Base-by-base conservation (phyloP, 1,140 invertebrate species). In the Ips typographus region DNA sequence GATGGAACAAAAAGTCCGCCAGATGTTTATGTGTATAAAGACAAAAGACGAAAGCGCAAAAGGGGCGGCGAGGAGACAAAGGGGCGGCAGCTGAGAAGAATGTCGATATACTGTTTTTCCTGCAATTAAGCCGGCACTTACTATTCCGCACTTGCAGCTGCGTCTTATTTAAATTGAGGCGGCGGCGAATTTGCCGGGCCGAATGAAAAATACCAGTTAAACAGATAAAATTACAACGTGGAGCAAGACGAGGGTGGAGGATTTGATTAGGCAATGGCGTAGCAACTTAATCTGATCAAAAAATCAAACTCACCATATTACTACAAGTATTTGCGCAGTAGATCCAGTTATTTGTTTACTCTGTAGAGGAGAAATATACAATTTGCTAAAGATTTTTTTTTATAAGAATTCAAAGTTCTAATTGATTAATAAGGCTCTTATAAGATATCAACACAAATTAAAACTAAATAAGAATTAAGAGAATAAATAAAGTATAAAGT, bases 101-200 rank as follows among this genome's bases (percentile, higher is more conserved):
- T 47, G 40, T 56, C 63, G 41, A 57, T 58, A 66, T 66, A 66
- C 6, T 8, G 44, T 68, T 68, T 68, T 68, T 67, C 56, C 57
- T 43, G 57, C 65, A 68, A 68, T 68, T 68, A 68, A 61, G 47
- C 22, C 22, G 65, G 58, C 58, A 61, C 57, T 68, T 68, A 60
- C 57, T 68, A 68, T 68, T 68, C 65, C 22, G 57, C 58, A 68
- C 47, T 52, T 59, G 57, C 65, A 68, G 65, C 65, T 68, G 65
- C 47, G 65, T 68, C 65, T 68, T 68, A 59, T 68, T 68, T 68
- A 68, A 68, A 68, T 68, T 68, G 57, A 60, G 41, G 65, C 56
- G 40, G 7, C 56, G 55, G 43, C 61, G 44, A 22, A 22, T 22
- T 22, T 22, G 22, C 6, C 63, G 39, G 4, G 6, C 22, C 63